A percentile compares a stretch with the other conserved stretches of the same genome.
Conservation (phyloP, 2,888 invertebrate genomes). For the Archips crataeganus region DNA sequence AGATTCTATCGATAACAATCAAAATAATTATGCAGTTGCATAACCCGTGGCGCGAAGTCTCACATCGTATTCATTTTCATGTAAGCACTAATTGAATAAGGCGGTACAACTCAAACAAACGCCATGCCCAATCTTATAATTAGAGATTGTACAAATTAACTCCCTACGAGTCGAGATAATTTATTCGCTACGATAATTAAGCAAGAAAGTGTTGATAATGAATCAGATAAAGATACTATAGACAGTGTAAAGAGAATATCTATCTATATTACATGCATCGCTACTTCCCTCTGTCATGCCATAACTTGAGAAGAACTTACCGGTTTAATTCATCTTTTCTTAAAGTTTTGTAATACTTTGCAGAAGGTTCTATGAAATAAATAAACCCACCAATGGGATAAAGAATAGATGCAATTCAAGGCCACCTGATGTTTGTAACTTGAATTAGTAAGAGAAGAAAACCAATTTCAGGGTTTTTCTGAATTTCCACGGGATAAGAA, state of each 20-base stretch:
- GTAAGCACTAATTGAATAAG: constrained; percentile 22
- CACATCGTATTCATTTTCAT: neutral
- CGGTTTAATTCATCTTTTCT: no score
- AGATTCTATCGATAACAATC: constrained; percentile 33
- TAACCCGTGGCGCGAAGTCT: constrained; percentile 13
- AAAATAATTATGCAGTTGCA: constrained; percentile 33
- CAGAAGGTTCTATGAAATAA: no score
- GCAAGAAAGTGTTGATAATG: constrained; percentile 65
- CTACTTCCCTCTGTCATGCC: no score
- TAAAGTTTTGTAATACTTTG: no score
- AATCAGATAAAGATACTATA: constrained; percentile 49
- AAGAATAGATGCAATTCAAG: no score
- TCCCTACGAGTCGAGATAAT: constrained; percentile 42
- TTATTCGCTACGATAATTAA: constrained; percentile 41
- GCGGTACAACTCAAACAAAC: constrained; percentile 13
- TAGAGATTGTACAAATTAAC: constrained; percentile 30
- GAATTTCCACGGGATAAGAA: no score
- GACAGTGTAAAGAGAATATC: constrained; percentile 9
- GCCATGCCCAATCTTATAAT: constrained; percentile 26
- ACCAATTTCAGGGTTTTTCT: no score
- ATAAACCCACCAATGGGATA: no score
- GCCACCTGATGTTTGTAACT: no score
- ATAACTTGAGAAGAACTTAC: no score
- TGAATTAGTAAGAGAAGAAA: no score
- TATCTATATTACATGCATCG: no score